phyloP scores from a whole-genome alignment of 2,113 vertebrate genomes.

The Oxyura jamaicensis region DNA sequence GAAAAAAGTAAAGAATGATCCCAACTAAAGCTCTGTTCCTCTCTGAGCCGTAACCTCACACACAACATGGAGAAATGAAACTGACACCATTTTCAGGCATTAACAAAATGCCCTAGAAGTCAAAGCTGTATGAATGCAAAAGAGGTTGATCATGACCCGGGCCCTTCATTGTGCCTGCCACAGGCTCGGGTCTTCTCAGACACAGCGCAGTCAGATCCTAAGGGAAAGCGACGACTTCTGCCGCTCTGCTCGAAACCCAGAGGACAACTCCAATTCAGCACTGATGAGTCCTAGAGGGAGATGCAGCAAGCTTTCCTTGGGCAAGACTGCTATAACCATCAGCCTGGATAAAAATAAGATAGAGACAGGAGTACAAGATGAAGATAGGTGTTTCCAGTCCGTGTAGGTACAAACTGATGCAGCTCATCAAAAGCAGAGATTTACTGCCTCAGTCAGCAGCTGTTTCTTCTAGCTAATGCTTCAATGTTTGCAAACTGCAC shows the following conservation, averaged over 20 bases:
- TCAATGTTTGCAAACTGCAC: not conserved
- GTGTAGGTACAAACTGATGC: not conserved
- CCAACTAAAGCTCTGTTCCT: not conserved
- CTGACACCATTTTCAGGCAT: not conserved
- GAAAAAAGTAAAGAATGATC: not conserved
- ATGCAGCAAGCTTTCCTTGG: not conserved
- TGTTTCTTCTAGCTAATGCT: not conserved
- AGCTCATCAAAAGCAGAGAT: not conserved
- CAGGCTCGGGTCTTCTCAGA: not conserved
- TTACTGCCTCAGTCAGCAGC: not conserved
- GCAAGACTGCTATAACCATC: not conserved
- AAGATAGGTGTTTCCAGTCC: not conserved
- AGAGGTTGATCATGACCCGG: too few species aligned
- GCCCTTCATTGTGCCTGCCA: not conserved
- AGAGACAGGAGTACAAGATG: not conserved
- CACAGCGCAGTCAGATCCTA: not conserved
- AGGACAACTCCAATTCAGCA: not conserved
- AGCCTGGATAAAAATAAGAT: not conserved
- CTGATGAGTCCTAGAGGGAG: not conserved
- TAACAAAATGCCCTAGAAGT: not conserved
- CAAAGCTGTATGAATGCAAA: not conserved
- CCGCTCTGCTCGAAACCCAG: not conserved
- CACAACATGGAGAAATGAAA: not conserved
- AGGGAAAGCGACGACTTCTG: not conserved
- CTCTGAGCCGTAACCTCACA: not conserved